Evolutionary conservation across 2,888 invertebrate species (phyloP), one percentile per base, ranked within the genome.

Genomic region (Euplagia quadripunctaria): DNA sequence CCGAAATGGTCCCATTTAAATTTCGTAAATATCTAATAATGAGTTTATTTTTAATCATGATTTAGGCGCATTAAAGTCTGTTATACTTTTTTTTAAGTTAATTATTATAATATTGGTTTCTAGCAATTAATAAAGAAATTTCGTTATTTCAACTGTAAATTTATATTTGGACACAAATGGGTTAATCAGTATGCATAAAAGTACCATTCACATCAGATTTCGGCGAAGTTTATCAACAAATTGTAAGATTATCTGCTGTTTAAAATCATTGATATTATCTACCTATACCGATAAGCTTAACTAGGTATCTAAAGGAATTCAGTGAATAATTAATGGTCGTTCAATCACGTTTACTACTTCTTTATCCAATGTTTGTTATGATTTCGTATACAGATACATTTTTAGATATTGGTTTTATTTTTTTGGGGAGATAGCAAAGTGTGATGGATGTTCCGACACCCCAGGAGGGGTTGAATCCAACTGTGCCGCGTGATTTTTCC

Each of bases 391-490:
- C 14, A 61, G 61, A 61, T 31, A 61, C 31, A 31, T 61, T 14
- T 12, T 31, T 61, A 61, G 61, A 31, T 31, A 31, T 4, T 14
- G 14, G 14, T 6, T 31, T 20, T 31, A 11, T n/a, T 58, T 20
- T 49, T 49, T 9, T 63, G 7, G 42, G 14, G 6, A 64, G 14
- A 41, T 64, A 66, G 51, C 20, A 5, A 7, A 16, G 42, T 61
- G 52, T 64, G 31, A 79, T 82, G 81, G 63, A 67, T 17, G 66
- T 42, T 1, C 9, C 74, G 46, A 17, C 70, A 7, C 31, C 61
- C 1, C 20, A 61, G 61, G 31, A 31, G 4, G 61, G 31, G 31
- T 12, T 61, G 31, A 31, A 61, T 31, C 14, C 14, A 9, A 20
- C 70, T 41, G 68, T 64, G 52, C 43, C 58, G 16, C 42, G 16